Base-by-base conservation (phyloP, 2,888 invertebrate species). In the Xestia xanthographa region DNA sequence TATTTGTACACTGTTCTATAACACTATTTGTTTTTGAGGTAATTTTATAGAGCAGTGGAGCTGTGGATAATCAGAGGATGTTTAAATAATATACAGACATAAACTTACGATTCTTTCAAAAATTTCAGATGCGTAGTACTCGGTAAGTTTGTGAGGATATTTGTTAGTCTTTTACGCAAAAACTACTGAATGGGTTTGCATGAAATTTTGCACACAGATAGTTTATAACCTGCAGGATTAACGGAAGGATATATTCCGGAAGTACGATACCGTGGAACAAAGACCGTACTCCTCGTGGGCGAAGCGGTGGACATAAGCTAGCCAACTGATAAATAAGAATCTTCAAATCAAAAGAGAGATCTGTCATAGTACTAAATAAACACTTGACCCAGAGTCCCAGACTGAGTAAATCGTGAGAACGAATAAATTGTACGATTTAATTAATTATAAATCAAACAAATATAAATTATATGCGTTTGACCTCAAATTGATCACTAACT, bases 1-100 rank as follows among this genome's bases (percentile, higher is more conserved):
- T 80, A 80, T 84, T 86, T 82, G 75, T 84, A 72, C 48, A 74
- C 34, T 66, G 53, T 75, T 76, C 0, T 50, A 1, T 50, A 12
- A 75, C 66, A 63, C 12, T 73, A 53, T 75, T 66, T 68, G 38
- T 58, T 65, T 66, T 67, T 72, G 45, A n/a, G 50, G 60, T 66
- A 71, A 43, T 11, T 20, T 14, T 17, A 56, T 1, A 17, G 8
- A 66, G 8, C 34, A 66, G 50, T 26, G 9, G 2, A 8, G 2
- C 53, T 26, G 26, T 26, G n/a, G 14, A n/a, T 17, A 58, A 58
- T 58, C 20, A 29, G 20, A 58, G 56, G 29, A 20, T 29, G 29
- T 20, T 60, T 60, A 1, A 34, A 20, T 26, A 26, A n/a, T 1
- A 26, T 22, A 20, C 22, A 50, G n/a, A 50, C n/a, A 50, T 22